Evolutionary conservation across 2,888 invertebrate genomes (phyloP), one percentile per base, ranked within the genome.

Genomic region (Thymelicus acteon): DNA sequence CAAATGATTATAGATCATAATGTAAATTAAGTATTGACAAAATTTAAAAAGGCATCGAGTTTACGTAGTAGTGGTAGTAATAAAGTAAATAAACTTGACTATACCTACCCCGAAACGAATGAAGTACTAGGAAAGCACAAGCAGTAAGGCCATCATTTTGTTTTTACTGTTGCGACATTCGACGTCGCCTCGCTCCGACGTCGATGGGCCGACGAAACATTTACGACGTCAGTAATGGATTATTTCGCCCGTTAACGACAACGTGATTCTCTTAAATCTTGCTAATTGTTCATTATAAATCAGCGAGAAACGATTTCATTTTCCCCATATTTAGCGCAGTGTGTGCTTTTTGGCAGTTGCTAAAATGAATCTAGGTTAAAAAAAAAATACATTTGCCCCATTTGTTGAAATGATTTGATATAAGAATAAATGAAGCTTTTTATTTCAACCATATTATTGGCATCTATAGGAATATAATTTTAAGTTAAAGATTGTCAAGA

Each of bases 241-340:
- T 82, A 84, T 84, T 82, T 82, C 75, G 81, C 80, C 80, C 72
- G 67, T 80, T 85, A 85, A 85, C 84, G 82, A 78, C 78, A 79
- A 85, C 85, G 85, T 87, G 88, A 86, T 86, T 84, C 79, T 86
- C 77, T 85, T 85, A 86, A 90, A 89, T 88, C 84, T 82, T 81
- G 84, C 89, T 88, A 90, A 89, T 89, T 86, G 84, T 75, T 72
- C 72, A 68, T 69, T 74, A 74, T 76, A 78, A 77, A 77, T 75
- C 76, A 76, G 74, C 68, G 48, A 63, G 71, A 66, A 72, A 68
- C 54, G 48, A 44, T 63, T 57, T 40, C 12, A 44, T 15, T 58
- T 63, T 62, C 40, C 54, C 24, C 39, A 48, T 12, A 39, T 44
- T 66, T 48, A 72, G 66, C 40, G 47, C 60, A 58, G 19, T 48